These are phyloP conservation scores for Charanyca ferruginea DNA, from an alignment of 2,888 invertebrate species.

Conservation along the genomic window DNA sequence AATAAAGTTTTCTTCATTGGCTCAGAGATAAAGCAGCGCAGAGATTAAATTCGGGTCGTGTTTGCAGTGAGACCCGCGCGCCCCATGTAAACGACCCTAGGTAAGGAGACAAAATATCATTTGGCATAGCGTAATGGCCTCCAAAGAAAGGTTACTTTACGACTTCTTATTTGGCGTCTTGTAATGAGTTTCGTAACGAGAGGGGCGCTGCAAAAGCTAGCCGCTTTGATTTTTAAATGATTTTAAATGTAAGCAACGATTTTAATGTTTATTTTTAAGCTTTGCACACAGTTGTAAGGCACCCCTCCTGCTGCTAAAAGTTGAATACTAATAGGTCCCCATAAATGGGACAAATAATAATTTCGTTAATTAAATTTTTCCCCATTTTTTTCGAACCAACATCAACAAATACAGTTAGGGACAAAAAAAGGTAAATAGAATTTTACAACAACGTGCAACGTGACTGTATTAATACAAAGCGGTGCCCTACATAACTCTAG, in stretches of 20 bases:
- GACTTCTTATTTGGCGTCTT: slow-evolving; percentile 87
- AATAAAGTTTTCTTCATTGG: slow-evolving; percentile 89
- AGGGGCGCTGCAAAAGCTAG: slow-evolving; percentile 74
- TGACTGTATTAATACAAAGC: slow-evolving; percentile 6
- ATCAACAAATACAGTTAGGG: neutral
- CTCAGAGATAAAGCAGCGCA: slow-evolving; percentile 83
- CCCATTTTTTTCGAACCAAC: neutral
- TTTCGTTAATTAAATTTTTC: slow-evolving; percentile 27
- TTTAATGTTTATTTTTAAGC: slow-evolving; percentile 55
- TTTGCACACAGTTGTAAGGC: slow-evolving; percentile 46
- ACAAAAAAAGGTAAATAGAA: neutral
- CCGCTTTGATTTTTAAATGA: slow-evolving; percentile 79
- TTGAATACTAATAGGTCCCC: slow-evolving; percentile 46
- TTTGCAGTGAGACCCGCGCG: slow-evolving; percentile 80
- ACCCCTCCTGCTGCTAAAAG: slow-evolving; percentile 42
- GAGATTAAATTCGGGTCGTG: slow-evolving; percentile 87
- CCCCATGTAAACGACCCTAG: slow-evolving; percentile 86
- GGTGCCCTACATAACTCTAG: slow-evolving; percentile 10
- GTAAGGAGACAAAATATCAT: slow-evolving; percentile 87
- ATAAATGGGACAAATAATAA: slow-evolving; percentile 35
- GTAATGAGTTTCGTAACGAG: slow-evolving; percentile 88
- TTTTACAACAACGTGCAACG: neutral
- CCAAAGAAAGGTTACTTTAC: slow-evolving; percentile 86
- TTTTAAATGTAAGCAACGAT: slow-evolving; percentile 67
- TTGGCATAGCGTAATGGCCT: slow-evolving; percentile 87